Evolutionary conservation across 2,113 vertebrate genomes (phyloP).

Genomic region (Setophaga coronata): DNA sequence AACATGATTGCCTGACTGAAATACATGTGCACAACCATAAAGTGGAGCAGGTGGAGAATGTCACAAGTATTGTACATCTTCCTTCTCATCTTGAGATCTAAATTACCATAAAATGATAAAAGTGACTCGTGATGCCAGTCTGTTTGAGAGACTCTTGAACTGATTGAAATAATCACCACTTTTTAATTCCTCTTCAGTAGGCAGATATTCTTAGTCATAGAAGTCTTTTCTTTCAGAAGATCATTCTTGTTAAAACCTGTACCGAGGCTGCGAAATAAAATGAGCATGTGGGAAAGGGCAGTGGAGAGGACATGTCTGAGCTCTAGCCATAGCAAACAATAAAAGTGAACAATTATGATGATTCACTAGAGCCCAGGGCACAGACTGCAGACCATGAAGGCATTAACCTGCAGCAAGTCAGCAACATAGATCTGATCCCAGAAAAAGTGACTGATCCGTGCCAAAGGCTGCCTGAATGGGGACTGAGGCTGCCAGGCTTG

Average conservation of each 20-base stretch:
- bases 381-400: background rate
- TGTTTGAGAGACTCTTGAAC: constrained; percentile 54
- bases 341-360: background rate
- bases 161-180: constrained; percentile 63
- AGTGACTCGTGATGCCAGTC: constrained; percentile 48
- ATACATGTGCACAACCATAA: background rate
- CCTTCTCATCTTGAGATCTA: constrained; percentile 22
- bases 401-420: background rate
- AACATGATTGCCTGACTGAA: background rate
- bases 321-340: background rate
- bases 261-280: background rate
- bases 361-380: background rate
- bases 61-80: constrained; percentile 29
- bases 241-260: background rate
- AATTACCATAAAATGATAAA: constrained; percentile 46
- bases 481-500: background rate
- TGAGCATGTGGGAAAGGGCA: background rate
- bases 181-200: constrained; percentile 16
- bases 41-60: constrained; percentile 49
- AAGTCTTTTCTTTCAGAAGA: constrained; percentile 16
- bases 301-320: background rate
- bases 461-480: background rate
- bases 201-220: background rate
- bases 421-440: background rate
- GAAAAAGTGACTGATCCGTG: background rate